Percentiles rank a stretch among this genome's conserved stretches.
phyloP scores from a whole-genome alignment of 1,140 invertebrate species.

The Caerostris extrusa region DNA sequence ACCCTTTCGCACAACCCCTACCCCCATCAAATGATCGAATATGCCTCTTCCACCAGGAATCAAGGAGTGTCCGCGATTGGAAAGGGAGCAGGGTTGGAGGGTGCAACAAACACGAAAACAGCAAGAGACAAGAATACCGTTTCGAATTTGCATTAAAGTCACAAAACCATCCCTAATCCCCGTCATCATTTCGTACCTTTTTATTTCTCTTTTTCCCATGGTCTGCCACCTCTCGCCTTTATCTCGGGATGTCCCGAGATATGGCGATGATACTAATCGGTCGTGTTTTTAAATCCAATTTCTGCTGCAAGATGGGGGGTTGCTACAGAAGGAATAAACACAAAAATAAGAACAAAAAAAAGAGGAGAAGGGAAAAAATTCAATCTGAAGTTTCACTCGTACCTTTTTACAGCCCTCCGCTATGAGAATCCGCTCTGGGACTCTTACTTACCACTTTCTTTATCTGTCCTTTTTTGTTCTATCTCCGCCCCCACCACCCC shows the following conservation, averaged over 20 bases:
- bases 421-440: no score
- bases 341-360: no score
- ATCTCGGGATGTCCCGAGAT: not conserved
- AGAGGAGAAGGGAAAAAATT: no score
- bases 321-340: no score
- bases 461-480: no score
- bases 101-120: no score
- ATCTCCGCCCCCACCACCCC: no score
- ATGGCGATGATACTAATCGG: constrained; percentile 17
- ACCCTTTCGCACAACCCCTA: no score
- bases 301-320: not conserved
- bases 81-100: no score
- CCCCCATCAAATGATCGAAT: no score
- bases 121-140: not conserved
- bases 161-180: constrained; percentile 37
- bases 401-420: no score
- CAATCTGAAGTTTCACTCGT: not conserved
- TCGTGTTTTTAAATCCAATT: constrained; percentile 33
- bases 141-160: constrained; percentile 64
- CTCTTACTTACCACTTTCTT: no score
- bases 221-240: not conserved
- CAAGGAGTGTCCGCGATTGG: not conserved
- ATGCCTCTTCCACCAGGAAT: not conserved
- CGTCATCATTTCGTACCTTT: constrained; percentile 30
- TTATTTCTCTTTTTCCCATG: constrained; percentile 10